These are phyloP conservation scores for Hucho hucho DNA, from an alignment of 2,113 vertebrate genomes.

Conservation along the genomic window DNA sequence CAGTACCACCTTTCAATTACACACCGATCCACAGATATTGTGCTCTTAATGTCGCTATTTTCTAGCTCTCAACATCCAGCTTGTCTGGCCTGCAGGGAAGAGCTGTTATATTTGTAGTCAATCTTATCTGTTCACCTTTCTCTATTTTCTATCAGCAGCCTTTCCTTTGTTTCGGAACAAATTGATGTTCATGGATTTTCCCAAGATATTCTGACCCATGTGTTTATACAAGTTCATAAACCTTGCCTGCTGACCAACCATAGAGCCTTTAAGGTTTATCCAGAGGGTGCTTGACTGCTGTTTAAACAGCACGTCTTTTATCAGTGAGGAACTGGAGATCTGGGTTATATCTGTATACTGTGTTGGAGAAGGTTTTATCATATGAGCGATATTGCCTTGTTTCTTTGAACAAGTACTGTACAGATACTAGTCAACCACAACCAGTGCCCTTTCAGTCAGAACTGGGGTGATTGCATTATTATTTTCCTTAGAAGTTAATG, in stretches of 20 bases:
- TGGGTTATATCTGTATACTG: neutral
- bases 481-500: conserved; percentile 40
- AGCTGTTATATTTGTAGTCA: neutral
- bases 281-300: neutral
- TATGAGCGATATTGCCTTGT: neutral
- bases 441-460: conserved; percentile 37
- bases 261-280: neutral
- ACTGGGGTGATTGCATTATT: conserved; percentile 44
- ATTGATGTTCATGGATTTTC: neutral
- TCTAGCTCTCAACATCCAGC: neutral
- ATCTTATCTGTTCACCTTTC: neutral
- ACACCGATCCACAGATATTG: conserved; percentile 36
- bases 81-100: neutral
- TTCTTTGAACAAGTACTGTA: conserved; percentile 25
- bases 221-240: neutral
- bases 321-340: neutral
- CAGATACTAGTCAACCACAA: conserved; percentile 20
- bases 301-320: neutral
- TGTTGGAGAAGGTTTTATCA: conserved; percentile 5
- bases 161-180: neutral
- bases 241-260: neutral
- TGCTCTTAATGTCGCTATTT: conserved; percentile 8
- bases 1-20: conserved; percentile 47
- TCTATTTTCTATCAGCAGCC: neutral
- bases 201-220: neutral